phyloP scores from a whole-genome alignment of 1,140 invertebrate species.

The Alviniconcha marisindica region DNA sequence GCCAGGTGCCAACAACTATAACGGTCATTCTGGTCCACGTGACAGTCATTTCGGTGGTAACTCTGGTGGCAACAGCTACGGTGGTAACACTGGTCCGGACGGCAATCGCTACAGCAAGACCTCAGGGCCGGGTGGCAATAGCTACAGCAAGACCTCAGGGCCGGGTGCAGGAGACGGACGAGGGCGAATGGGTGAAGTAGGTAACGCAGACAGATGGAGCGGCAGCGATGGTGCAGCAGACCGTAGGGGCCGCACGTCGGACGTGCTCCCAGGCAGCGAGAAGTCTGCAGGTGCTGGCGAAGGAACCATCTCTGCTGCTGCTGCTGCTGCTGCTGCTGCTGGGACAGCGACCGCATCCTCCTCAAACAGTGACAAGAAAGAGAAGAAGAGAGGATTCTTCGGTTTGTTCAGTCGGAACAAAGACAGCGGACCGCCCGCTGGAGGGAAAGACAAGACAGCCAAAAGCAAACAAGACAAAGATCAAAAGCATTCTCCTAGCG shows the following conservation, averaged over 20 bases:
- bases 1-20: not conserved
- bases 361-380: not conserved
- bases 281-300: too few species aligned
- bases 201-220: too few species aligned
- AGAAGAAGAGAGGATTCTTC: not conserved
- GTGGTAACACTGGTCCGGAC: not conserved
- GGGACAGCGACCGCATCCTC: not conserved
- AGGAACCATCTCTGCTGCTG: too few species aligned
- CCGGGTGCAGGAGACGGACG: not conserved
- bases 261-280: too few species aligned
- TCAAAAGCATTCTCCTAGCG: too few species aligned
- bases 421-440: not conserved
- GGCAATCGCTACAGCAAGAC: not conserved
- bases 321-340: not conserved
- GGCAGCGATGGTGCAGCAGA: too few species aligned
- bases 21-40: not conserved
- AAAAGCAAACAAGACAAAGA: not conserved
- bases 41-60: not conserved
- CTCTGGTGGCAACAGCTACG: not conserved
- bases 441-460: not conserved
- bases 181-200: not conserved
- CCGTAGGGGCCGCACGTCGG: too few species aligned
- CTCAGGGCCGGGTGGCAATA: not conserved
- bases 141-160: not conserved
- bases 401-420: not conserved